Evolutionary conservation across 2,113 vertebrate species (phyloP).

Genomic region (Oxyruncus cristatus): DNA sequence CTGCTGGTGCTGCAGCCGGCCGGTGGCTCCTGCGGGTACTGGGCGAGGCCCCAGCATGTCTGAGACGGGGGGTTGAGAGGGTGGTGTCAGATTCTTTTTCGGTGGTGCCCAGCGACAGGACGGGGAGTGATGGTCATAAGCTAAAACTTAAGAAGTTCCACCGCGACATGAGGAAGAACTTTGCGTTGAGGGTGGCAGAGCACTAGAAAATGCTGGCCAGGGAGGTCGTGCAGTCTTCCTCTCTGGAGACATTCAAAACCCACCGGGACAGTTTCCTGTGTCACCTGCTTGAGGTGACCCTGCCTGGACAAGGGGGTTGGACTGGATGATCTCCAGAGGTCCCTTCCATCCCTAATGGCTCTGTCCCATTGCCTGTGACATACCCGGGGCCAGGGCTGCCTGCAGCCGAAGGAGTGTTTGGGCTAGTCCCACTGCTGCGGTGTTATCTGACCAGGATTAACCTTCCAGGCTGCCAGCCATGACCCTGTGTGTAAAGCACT

Average conservation of each 20-base stretch:
- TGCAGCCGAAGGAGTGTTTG: not conserved
- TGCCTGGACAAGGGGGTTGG: not conserved
- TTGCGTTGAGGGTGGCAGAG: not conserved
- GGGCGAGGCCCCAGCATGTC: not conserved
- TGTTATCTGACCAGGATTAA: accelerated
- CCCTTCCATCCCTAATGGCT: not conserved
- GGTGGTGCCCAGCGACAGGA: not conserved
- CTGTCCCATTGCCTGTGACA: not conserved
- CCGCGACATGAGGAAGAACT: not conserved
- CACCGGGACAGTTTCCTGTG: not conserved
- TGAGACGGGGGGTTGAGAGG: accelerated
- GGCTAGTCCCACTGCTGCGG: accelerated
- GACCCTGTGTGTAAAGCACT: accelerated
- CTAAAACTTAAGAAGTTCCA: not conserved
- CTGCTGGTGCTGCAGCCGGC: not conserved
- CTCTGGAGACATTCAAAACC: not conserved
- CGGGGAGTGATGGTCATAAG: not conserved
- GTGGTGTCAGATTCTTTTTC: not conserved
- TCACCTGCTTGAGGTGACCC: not conserved
- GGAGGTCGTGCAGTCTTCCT: no score
- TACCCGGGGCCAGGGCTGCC: not conserved
- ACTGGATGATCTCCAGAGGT: not conserved
- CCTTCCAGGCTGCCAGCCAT: accelerated
- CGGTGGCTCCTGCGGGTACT: accelerated
- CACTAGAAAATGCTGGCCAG: not conserved